Conservation (phyloP, 2,888 invertebrate species). For the Eumerus sabulonum region DNA sequence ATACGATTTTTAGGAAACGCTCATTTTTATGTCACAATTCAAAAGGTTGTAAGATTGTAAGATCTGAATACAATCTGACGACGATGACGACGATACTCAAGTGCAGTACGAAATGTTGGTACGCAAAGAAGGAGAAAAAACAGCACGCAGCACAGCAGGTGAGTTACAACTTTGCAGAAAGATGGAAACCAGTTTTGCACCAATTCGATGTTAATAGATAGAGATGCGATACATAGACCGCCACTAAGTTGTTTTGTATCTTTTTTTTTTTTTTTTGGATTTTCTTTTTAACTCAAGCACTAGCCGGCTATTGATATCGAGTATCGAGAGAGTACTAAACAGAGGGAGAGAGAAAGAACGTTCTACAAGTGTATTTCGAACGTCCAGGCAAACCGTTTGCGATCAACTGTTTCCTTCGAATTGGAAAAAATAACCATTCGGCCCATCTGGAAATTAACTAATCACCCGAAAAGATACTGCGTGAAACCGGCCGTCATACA, state of each 20-base stretch:
- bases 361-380: constrained; percentile 6
- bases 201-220: constrained; percentile 55
- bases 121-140: constrained; percentile 32
- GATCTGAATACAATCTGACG: no score
- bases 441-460: constrained; percentile 49
- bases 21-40: not conserved
- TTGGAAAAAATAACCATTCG: constrained; percentile 29
- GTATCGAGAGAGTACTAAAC: no score
- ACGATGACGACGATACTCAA: no score
- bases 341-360: no score
- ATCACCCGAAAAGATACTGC: constrained; percentile 23
- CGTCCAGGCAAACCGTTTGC: constrained; percentile 29
- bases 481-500: not conserved
- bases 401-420: constrained; percentile 43
- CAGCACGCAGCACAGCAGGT: constrained; percentile 38
- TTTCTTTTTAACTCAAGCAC: no score
- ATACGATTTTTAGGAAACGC: constrained; percentile 47
- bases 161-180: constrained; percentile 1
- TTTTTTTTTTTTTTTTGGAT: constrained; percentile 36
- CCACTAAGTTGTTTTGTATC: constrained; percentile 35
- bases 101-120: no score
- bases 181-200: constrained; percentile 61
- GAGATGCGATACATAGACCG: constrained; percentile 12
- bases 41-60: no score
- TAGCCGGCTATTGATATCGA: constrained; percentile 41